Evolutionary conservation across 2,888 invertebrate species (phyloP).

Genomic region (Eulithis testata): DNA sequence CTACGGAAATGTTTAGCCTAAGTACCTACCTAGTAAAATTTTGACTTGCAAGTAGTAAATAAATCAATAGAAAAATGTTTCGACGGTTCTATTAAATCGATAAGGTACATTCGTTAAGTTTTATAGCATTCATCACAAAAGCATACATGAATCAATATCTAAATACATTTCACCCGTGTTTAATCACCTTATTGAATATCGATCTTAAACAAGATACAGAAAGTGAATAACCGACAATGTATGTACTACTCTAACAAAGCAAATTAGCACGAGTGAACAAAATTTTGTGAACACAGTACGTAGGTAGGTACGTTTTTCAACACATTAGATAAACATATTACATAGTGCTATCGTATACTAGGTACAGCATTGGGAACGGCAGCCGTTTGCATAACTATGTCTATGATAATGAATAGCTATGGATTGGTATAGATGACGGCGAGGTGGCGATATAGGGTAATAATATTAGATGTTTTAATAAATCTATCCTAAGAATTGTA

Average conservation of each 20-base stretch:
- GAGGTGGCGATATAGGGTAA: too few species aligned
- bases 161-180: conserved; percentile 14
- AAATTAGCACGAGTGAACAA: neutral
- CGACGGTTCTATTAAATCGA: neutral
- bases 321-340: neutral
- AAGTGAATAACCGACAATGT: conserved; percentile 22
- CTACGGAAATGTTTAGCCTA: neutral
- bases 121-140: neutral
- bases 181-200: conserved; percentile 21
- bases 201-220: conserved; percentile 24
- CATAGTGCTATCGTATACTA: neutral
- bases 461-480: too few species aligned
- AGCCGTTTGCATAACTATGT: too few species aligned
- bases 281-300: neutral
- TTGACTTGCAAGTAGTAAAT: neutral
- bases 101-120: neutral
- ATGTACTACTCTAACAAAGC: neutral
- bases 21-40: neutral
- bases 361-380: neutral
- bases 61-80: neutral
- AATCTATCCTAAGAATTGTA: too few species aligned
- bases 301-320: neutral
- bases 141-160: conserved; percentile 1
- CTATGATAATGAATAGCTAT: too few species aligned
- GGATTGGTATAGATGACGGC: too few species aligned